Base-by-base conservation (phyloP, 2,797 vertebrate species). In the Heterohyrax brucei region DNA sequence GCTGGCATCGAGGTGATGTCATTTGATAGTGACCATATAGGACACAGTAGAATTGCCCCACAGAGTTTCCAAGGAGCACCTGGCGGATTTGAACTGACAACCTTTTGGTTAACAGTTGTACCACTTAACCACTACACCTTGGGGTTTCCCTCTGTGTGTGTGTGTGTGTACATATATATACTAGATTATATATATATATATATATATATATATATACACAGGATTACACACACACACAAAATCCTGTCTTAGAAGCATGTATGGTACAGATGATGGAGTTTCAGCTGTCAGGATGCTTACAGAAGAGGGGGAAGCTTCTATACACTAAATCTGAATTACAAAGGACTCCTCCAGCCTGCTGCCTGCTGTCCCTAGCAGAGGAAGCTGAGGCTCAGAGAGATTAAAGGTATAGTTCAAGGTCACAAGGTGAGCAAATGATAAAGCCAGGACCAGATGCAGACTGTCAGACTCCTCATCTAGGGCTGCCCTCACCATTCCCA, bases 331-430 rank as follows among this genome's bases (percentile, higher is more conserved):
- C 12, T 26, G 64, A 68, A 72, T 24, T n/a, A 24, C 13, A 48
- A 90, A 83, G 24, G 21, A 13, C 46, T 72, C 13, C 46, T 80
- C 33, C 13, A n/a, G 33, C 48, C 21, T 19, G 7, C 48, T 92
- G 33, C 48, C 21, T 19, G 7, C 48, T 92, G 79, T 16, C 85
- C 70, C 5, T 7, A 26, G 62, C 33, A 75, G 50, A 82, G 62
- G 72, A 91, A 93, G 61, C 28, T 81, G 62, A 87, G 61, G 7
- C 66, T 90, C 88, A 73, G 48, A 87, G 64, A 94, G 39, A 59
- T 48, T 56, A 79, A 78, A 66, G 50, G 44, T 33, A 89, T 56
- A 56, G 50, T 79, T 66, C 66, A 86, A 94, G 66, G 62, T 84
- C 66, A 84, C 12, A n/a, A 33, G 78, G 24, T 1, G 48, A 92